phyloP scores from a whole-genome alignment of 2,888 invertebrate genomes.

The Torymus aiolomorphi region DNA sequence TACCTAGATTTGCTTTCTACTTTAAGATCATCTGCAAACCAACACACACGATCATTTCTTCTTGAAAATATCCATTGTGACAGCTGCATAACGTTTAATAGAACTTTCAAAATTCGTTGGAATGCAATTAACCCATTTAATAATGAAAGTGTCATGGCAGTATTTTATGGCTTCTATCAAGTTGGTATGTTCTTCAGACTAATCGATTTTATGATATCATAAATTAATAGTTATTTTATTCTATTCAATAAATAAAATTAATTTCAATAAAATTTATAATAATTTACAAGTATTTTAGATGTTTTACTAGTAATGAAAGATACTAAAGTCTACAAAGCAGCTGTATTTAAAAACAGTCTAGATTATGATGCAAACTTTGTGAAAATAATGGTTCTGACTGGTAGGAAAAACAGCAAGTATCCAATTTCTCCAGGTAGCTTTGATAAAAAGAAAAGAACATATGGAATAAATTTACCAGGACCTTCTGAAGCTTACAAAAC shows the following conservation, averaged over 20 bases:
- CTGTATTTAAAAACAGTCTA: conserved; percentile 90
- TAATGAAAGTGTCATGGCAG: conserved; percentile 87
- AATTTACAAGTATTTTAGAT: conserved; percentile 81
- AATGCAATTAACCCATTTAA: conserved; percentile 83
- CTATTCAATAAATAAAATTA: not conserved
- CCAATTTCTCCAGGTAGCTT: conserved; percentile 85
- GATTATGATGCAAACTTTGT: conserved; percentile 97
- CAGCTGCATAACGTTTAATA: conserved; percentile 81
- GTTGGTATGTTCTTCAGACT: conserved; percentile 79
- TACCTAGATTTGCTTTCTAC: conserved; percentile 94
- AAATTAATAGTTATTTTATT: conserved; percentile 19
- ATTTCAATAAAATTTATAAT: conserved; percentile 2
- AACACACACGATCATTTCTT: conserved; percentile 81
- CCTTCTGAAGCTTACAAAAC: conserved; percentile 91
- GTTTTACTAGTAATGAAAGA: conserved; percentile 83
- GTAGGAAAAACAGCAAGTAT: conserved; percentile 83
- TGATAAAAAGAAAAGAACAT: conserved; percentile 86
- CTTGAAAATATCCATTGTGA: conserved; percentile 88
- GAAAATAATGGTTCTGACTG: conserved; percentile 95
- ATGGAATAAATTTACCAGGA: conserved; percentile 94
- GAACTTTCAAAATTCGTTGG: conserved; percentile 89
- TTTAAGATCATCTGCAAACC: conserved; percentile 73
- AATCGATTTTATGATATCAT: not conserved
- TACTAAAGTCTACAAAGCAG: conserved; percentile 78
- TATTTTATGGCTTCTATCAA: conserved; percentile 96